Percentiles rank a stretch among this genome's conserved stretches.
phyloP scores from a whole-genome alignment of 2,888 invertebrate genomes.

The Saturnia japonica region DNA sequence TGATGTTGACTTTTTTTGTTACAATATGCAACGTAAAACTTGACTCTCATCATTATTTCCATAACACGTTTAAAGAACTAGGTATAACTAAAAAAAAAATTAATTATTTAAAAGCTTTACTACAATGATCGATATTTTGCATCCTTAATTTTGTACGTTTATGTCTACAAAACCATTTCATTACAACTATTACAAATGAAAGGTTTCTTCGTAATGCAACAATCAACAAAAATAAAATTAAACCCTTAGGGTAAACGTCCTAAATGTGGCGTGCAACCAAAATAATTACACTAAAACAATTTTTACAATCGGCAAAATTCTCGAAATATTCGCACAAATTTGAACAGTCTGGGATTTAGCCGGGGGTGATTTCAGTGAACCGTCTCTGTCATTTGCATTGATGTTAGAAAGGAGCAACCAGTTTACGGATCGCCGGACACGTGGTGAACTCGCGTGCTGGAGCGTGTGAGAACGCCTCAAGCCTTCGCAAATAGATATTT shows the following conservation, averaged over 20 bases:
- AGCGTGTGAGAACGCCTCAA: slow-evolving; percentile 65
- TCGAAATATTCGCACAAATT: slow-evolving; percentile 21
- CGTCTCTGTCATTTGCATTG: slow-evolving; percentile 40
- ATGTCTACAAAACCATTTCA: background rate
- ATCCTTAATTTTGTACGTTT: too few species aligned
- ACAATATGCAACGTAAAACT: too few species aligned
- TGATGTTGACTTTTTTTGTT: too few species aligned
- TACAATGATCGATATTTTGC: too few species aligned
- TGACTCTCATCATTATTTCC: too few species aligned
- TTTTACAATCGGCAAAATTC: slow-evolving; percentile 40
- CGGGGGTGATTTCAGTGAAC: slow-evolving; percentile 48
- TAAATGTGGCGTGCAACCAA: slow-evolving; percentile 40
- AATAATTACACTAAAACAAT: slow-evolving; percentile 39
- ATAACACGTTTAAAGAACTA: too few species aligned
- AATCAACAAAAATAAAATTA: slow-evolving; percentile 31
- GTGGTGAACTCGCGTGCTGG: slow-evolving; percentile 48
- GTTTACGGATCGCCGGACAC: slow-evolving; percentile 38
- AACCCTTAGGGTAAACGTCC: slow-evolving; percentile 31
- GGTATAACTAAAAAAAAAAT: too few species aligned
- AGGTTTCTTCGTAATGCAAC: slow-evolving; percentile 1
- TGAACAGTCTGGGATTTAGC: slow-evolving; percentile 61
- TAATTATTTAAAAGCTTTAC: too few species aligned
- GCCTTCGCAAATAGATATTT: slow-evolving; percentile 48
- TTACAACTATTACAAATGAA: background rate
- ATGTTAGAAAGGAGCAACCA: slow-evolving; percentile 46